Evolutionary conservation across 2,113 vertebrate genomes (phyloP), one percentile per base, ranked within the genome.

Genomic region (Athene noctua): DNA sequence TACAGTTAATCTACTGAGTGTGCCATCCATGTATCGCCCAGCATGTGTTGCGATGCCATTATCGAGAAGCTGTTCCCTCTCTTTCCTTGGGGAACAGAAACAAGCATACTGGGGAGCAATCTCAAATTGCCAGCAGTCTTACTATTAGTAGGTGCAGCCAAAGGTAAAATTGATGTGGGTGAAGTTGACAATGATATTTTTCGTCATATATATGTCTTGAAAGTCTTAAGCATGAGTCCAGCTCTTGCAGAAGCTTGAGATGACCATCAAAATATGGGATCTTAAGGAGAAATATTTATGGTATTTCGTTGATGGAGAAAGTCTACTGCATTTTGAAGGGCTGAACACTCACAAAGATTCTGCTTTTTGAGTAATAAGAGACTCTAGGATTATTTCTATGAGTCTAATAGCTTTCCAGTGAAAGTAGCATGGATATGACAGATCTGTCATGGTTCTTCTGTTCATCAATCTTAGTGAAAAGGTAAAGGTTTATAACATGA

Each of bases 381-480:
- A 25, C 75, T 59, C 57, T 18, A 15, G 68, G 58, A 67, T 52
- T 10, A 84, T 78, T 91, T 91, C 10, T 4, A 23, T 5, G 20
- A 75, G 47, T 36, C 67, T 79, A 67, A 78, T 21, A 94, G 20
- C 78, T 92, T 92, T 78, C 34, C 55, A 84, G 42, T 59, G 23
- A 42, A 83, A 78, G 80, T 38, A 63, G 32, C 29, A 6, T 51
- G 36, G 61, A 14, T 81, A 19, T 89, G 80, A 89, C 80, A 95
- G 63, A 86, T 77, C 67, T 80, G 82, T 55, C 79, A 46, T 8
- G 15, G 77, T 13, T 74, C 47, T 19, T 78, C 73, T 59, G 19
- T 17, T 74, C 80, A 94, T 91, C 77, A 63, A 59, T 95, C 93
- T 91, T 12, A 40, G 65, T 59, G 61, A 78, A 91, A 95, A 96